phyloP scores from a whole-genome alignment of 2,888 invertebrate genomes.

The Himalopsyche tibetana region DNA sequence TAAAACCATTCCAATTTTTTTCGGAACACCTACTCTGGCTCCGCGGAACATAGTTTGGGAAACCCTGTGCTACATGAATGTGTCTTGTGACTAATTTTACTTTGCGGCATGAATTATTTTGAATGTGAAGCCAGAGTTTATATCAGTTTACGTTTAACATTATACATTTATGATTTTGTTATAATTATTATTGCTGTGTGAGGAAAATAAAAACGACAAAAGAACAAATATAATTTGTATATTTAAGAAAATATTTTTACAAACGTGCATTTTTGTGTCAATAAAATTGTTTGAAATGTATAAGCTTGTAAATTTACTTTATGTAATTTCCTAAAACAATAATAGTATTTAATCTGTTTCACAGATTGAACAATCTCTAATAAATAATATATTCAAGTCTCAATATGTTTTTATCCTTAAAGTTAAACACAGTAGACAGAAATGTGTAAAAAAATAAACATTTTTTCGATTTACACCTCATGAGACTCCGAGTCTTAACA shows the following conservation, averaged over 20 bases:
- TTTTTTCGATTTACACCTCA: not conserved
- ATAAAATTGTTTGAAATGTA: constrained; percentile 37
- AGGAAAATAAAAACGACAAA: constrained; percentile 36
- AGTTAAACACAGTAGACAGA: not conserved
- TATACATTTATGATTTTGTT: constrained; percentile 3
- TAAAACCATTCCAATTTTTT: too few species aligned
- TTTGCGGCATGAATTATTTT: too few species aligned
- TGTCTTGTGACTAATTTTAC: too few species aligned
- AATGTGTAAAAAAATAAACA: constrained; percentile 29
- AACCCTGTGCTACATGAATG: too few species aligned
- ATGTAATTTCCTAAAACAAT: constrained; percentile 27
- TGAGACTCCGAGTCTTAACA: not conserved
- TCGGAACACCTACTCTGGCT: too few species aligned
- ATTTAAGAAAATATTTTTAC: constrained; percentile 59
- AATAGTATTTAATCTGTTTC: constrained; percentile 30
- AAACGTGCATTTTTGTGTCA: constrained; percentile 58
- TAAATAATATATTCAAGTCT: constrained; percentile 45
- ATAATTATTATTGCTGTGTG: constrained; percentile 5
- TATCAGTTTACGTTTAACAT: constrained; percentile 9
- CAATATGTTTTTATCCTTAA: constrained; percentile 19
- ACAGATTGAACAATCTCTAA: constrained; percentile 45
- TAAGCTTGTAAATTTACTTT: constrained; percentile 30
- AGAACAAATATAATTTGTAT: constrained; percentile 52
- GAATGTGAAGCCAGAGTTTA: not conserved
- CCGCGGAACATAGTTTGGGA: too few species aligned